Percentiles rank a stretch among this genome's conserved stretches.
These are phyloP conservation scores for Cyprinodon diabolis DNA, from an alignment of 2,797 vertebrate species.

Conservation along the genomic window DNA sequence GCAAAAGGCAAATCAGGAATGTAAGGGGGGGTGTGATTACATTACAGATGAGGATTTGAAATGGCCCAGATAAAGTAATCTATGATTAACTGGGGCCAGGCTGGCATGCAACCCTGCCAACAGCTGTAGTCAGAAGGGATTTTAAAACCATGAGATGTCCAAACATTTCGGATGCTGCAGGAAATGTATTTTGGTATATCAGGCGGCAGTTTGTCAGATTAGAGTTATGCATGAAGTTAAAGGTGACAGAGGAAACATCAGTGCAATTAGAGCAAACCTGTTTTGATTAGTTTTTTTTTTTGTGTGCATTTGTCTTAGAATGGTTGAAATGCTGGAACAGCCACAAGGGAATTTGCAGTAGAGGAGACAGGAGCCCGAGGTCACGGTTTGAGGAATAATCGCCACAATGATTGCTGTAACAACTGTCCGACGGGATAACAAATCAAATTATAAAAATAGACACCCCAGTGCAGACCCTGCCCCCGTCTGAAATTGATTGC, in stretches of 20 bases:
- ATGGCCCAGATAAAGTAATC: constrained; percentile 85
- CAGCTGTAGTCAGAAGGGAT: constrained; percentile 78
- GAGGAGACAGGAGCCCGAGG: constrained; percentile 20
- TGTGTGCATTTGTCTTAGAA: constrained; percentile 33
- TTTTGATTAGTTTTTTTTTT: constrained; percentile 28
- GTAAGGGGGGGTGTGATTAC: constrained; percentile 66
- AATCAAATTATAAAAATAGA: constrained; percentile 80
- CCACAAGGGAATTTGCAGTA: constrained; percentile 33
- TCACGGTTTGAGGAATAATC: constrained; percentile 59
- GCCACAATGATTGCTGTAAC: constrained; percentile 72
- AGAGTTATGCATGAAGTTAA: constrained; percentile 47
- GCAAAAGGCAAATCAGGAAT: constrained; percentile 44
- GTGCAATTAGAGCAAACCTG: constrained; percentile 56
- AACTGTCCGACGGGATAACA: constrained; percentile 76
- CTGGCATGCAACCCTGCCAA: constrained; percentile 71
- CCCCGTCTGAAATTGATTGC: constrained; percentile 74
- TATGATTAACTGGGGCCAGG: constrained; percentile 81
- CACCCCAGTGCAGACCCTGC: constrained; percentile 57
- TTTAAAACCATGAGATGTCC: constrained; percentile 78
- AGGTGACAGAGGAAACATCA: constrained; percentile 44
- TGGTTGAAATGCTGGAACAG: constrained; percentile 33
- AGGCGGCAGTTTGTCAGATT: constrained; percentile 11
- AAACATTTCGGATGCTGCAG: constrained; percentile 66
- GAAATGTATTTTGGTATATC: constrained; percentile 42
- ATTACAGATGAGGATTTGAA: constrained; percentile 81